phyloP scores from a whole-genome alignment of 2,113 vertebrate species.

The Stigmatopora argus region DNA sequence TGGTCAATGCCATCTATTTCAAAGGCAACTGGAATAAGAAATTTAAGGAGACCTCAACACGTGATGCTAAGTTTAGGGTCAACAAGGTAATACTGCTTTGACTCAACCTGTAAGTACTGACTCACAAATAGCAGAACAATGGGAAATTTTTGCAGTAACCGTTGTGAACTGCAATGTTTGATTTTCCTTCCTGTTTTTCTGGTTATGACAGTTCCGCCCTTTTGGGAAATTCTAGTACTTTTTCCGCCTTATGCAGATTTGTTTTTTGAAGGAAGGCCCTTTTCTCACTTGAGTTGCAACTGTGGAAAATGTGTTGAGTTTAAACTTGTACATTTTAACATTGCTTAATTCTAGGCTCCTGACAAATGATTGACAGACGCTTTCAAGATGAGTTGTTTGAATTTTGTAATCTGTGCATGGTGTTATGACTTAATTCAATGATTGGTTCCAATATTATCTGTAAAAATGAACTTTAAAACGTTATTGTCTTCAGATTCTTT shows the following conservation, averaged over 20 bases:
- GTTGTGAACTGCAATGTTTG: neutral
- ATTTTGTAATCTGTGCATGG: neutral
- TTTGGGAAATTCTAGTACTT: neutral
- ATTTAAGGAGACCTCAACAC: constrained; percentile 68
- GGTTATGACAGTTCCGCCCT: neutral
- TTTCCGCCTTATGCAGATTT: neutral
- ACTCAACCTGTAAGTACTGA: neutral
- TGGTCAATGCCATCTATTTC: constrained; percentile 94
- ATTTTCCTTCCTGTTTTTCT: constrained; percentile 1
- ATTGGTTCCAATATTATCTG: too few species aligned
- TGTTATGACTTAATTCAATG: too few species aligned
- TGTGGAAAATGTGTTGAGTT: neutral
- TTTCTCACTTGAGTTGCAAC: neutral
- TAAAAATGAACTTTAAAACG: too few species aligned
- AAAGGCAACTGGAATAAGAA: constrained; percentile 82
- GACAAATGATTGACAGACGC: neutral
- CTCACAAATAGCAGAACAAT: neutral
- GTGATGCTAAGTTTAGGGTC: constrained; percentile 64
- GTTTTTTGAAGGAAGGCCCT: too few species aligned
- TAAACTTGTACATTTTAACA: neutral
- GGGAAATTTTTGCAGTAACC: neutral
- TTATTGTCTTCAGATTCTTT: too few species aligned
- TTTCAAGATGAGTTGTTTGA: neutral
- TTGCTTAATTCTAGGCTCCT: neutral
- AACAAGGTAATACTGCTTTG: constrained; percentile 52